Percentiles rank a stretch among this genome's conserved stretches.
Conservation (phyloP, 2,797 vertebrate genomes). For the Uromys caudimaculatus region DNA sequence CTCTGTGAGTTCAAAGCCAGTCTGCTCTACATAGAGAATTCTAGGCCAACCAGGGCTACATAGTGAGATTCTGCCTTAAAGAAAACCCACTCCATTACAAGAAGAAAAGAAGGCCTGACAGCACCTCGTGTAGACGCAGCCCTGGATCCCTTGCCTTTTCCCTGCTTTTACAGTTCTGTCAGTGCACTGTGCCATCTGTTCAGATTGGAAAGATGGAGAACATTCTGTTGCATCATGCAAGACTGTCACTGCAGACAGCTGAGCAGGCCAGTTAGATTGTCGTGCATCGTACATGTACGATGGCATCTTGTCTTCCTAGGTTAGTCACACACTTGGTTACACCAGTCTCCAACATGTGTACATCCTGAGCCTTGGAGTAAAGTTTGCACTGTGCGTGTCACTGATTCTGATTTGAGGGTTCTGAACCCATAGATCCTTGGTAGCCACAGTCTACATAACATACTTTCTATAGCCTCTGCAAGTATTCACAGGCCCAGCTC, state of each 20-base stretch:
- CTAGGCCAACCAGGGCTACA: neutral
- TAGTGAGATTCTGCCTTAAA: neutral
- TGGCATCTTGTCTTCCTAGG: neutral
- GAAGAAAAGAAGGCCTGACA: neutral
- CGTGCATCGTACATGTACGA: fast-evolving
- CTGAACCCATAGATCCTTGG: neutral
- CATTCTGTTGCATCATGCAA: fast-evolving
- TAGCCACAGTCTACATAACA: neutral
- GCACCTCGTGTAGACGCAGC: neutral
- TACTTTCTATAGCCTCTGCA: neutral
- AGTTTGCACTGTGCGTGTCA: no score
- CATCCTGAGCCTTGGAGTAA: neutral
- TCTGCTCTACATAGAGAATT: neutral
- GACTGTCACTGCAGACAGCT: fast-evolving
- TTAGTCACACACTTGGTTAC: no score
- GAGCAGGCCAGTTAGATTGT: no score
- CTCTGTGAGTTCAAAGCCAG: neutral
- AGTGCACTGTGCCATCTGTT: neutral
- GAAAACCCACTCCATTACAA: neutral
- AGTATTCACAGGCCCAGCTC: neutral
- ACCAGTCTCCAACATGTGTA: fast-evolving
- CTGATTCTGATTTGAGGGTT: neutral
- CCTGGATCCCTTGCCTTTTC: neutral
- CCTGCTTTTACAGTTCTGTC: neutral
- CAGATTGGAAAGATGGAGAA: neutral